Evolutionary conservation across 2,888 invertebrate genomes (phyloP), one percentile per base, ranked within the genome.

Genomic region (Cryptocheilus praepositus): DNA sequence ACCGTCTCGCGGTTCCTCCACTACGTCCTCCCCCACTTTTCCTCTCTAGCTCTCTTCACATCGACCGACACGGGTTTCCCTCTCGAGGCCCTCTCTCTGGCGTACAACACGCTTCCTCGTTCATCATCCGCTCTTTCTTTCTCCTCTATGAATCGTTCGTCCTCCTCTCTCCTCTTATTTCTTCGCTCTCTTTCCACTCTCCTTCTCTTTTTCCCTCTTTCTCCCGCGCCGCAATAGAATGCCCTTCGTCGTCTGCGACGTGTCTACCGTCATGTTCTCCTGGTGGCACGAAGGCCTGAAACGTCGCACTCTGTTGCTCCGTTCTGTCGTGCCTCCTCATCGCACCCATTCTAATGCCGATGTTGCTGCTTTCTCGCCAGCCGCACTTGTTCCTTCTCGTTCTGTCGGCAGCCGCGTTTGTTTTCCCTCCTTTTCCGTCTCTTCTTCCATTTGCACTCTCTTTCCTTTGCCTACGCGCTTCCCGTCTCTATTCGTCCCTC

Each of bases 251-350:
- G 25, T 81, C 76, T 62, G 70, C 71, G 49, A 74, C 70, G 71
- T 73, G 73, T 72, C 70, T 77, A 57, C 72, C 62, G 25, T 71
- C 81, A 84, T 88, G 87, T 81, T 87, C 85, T 81, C 88, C 88
- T 88, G 88, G 82, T 88, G 79, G 73, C 81, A 71, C 83, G 83
- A 85, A 85, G 81, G 83, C 85, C 83, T 82, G 81, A 78, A 83
- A 84, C 84, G 83, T 85, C 85, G 87, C 86, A 86, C 86, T 88
- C 87, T 86, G 86, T 87, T 87, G 83, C 87, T 86, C 87, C 80
- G 76, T 74, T 75, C 73, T 67, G 59, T 76, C 74, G 63, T 25
- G 70, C 65, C 59, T 81, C 80, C 76, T 85, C 80, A 74, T 81
- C 74, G 67, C 79, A 70, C 74, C 71, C 58, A 73, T 67, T 51